Evolutionary conservation across 2,797 vertebrate species (phyloP), one percentile per base, ranked within the genome.

Genomic region (Furcifer pardalis): DNA sequence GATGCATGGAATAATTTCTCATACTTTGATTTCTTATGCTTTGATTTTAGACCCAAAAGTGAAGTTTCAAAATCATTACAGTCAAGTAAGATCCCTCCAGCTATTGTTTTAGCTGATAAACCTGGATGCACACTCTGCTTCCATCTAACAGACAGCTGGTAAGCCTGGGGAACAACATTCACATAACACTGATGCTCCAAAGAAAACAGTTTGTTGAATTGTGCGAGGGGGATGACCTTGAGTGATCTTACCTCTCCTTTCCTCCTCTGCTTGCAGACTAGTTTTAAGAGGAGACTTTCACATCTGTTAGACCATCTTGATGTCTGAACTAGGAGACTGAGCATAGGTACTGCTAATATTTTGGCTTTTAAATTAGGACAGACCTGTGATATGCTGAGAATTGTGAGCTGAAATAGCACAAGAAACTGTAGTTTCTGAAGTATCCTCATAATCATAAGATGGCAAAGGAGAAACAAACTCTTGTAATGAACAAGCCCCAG

Each of bases 11-110:
- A 56, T 21, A 56, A 19, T 19, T 56, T 19, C 13, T 52, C 68
- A 90, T 77, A 78, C 77, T 78, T 85, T 60, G 60, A 83, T 75
- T 92, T 91, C 82, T 65, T 87, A 35, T 73, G 77, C 74, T 7
- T 6, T 91, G 52, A 72, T 60, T 40, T 62, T 76, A n/a, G 40
- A 23, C 40, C 27, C 35, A 37, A 25, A 63, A 83, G 9, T 63
- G 42, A 71, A 37, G 68, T 78, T 84, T 66, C 56, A 68, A 83
- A 44, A 52, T 44, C 23, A 44, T 21, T 69, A 77, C n/a, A 59
- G 23, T 71, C 23, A 73, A 74, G 65, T 23, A 35, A 19, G 5
- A 46, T 62, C 35, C 23, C 52, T 46, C 15, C 30, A 77, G 52
- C 15, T 30, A 69, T n/a, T 79, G 19, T n/a, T 62, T 73, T 30